Evolutionary conservation across 1,140 invertebrate species (phyloP).

Genomic region (Anastrepha ludens): DNA sequence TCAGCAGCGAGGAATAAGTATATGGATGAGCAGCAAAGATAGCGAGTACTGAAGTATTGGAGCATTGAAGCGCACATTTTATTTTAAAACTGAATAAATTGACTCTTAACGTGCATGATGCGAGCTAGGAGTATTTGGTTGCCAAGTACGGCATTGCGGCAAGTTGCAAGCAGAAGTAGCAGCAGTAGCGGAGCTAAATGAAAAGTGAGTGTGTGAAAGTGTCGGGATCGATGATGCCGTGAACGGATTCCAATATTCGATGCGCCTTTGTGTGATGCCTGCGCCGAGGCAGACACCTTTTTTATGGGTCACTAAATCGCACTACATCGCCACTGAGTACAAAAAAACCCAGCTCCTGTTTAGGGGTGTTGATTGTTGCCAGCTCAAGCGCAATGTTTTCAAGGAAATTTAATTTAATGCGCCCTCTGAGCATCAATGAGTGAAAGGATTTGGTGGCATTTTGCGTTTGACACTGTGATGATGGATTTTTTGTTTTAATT

Average conservation of each 20-base stretch:
- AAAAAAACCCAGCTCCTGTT: not conserved
- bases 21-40: not conserved
- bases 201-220: not conserved
- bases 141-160: not conserved
- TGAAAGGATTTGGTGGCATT: conserved; percentile 63
- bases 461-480: conserved; percentile 65
- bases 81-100: conserved; percentile 10
- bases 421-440: conserved; percentile 19
- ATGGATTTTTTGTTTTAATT: conserved; percentile 58
- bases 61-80: not conserved
- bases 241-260: conserved; percentile 25
- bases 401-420: conserved; percentile 46
- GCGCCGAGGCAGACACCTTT: conserved; percentile 14
- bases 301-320: conserved; percentile 67
- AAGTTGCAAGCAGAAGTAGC: not conserved
- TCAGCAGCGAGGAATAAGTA: conserved; percentile 57
- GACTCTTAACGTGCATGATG: not conserved
- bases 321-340: conserved; percentile 62
- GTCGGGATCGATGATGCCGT: not conserved
- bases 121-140: not conserved
- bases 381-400: conserved; percentile 54
- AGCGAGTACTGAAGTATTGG: not conserved
- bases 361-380: conserved; percentile 43
- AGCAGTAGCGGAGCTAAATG: not conserved
- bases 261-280: not conserved